phyloP scores from a whole-genome alignment of 2,797 vertebrate species.

The Fundulus diaphanus region DNA sequence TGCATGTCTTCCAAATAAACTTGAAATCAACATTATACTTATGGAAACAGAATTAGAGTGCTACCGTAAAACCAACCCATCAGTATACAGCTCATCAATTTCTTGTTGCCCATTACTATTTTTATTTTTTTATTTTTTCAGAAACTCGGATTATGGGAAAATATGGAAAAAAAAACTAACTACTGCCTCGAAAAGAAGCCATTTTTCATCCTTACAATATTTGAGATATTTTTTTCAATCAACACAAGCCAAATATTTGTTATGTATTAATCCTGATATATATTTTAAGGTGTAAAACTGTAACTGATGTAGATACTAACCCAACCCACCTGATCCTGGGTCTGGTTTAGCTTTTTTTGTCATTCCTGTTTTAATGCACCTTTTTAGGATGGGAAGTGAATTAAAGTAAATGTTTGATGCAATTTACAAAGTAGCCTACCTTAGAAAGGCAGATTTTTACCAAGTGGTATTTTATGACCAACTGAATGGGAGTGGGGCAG shows the following conservation, averaged over 20 bases:
- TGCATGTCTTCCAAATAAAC: no score
- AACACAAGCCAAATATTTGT: background rate
- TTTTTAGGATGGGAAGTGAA: background rate
- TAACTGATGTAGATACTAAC: background rate
- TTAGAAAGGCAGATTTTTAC: background rate
- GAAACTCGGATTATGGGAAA: background rate
- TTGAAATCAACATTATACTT: background rate
- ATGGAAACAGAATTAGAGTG: background rate
- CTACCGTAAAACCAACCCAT: background rate
- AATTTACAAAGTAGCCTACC: background rate
- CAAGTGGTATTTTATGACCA: background rate
- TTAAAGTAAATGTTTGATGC: background rate
- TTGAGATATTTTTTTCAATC: background rate
- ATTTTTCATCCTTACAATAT: background rate
- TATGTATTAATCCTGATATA: background rate
- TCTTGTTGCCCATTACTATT: background rate
- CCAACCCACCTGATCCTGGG: background rate
- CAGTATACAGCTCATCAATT: background rate
- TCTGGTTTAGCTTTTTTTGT: background rate
- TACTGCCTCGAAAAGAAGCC: background rate
- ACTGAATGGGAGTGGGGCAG: no score
- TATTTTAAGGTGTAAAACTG: background rate
- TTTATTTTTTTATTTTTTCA: background rate
- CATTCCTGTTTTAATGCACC: background rate
- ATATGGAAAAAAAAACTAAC: background rate